phyloP scores from a whole-genome alignment of 2,888 invertebrate species.

The Drosophila meridionalis region DNA sequence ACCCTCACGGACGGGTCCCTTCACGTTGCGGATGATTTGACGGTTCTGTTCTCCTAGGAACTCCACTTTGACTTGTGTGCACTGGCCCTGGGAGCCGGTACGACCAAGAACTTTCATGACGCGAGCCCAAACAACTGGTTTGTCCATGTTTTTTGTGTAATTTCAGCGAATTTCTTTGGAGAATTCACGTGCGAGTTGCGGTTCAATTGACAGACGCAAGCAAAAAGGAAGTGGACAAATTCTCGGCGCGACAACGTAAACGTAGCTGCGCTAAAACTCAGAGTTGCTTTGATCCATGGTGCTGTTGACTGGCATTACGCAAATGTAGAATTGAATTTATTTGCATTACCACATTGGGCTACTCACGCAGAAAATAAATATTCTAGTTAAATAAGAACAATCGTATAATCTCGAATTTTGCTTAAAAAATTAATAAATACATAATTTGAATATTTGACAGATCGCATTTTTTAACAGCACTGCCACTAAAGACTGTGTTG shows the following conservation, averaged over 20 bases:
- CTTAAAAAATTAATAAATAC: accelerated
- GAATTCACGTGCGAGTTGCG: conserved; percentile 65
- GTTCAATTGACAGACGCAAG: conserved; percentile 81
- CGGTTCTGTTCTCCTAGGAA: conserved; percentile 98
- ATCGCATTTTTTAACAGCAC: not conserved
- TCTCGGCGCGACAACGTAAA: conserved; percentile 40
- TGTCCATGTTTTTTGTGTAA: conserved; percentile 88
- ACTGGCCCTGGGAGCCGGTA: conserved; percentile 99
- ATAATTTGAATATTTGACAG: conserved; percentile 25
- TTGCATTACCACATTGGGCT: not conserved
- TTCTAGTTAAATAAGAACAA: not conserved
- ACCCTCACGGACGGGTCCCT: conserved; percentile 99
- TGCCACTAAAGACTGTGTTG: conserved; percentile 15
- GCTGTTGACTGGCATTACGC: not conserved
- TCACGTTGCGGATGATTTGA: conserved; percentile 99
- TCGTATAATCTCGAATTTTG: not conserved
- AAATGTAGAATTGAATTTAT: not conserved
- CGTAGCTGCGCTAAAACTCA: conserved; percentile 55
- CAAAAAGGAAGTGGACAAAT: conserved; percentile 77
- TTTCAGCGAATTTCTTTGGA: conserved; percentile 51
- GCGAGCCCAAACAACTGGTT: conserved; percentile 94
- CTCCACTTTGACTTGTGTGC: conserved; percentile 99
- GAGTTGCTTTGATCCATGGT: conserved; percentile 34
- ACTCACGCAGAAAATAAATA: not conserved
- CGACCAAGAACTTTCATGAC: conserved; percentile 99